Evolutionary conservation across 2,797 vertebrate genomes (phyloP), one percentile per base, ranked within the genome.

Genomic region (Remorina albescens): DNA sequence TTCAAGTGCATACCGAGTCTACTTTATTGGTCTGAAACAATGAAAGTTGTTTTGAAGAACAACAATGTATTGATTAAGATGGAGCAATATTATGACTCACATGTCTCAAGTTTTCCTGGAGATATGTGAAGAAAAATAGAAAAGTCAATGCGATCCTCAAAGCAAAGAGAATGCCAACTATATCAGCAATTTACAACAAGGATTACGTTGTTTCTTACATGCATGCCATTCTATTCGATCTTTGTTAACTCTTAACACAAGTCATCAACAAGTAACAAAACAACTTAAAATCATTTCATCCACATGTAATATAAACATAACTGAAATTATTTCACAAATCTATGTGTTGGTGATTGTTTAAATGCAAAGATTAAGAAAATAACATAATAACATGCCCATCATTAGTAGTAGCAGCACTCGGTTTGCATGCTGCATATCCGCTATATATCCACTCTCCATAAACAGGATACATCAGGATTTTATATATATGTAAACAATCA

Each of bases 1-100:
- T 84, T 86, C 86, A 88, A 77, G 82, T 84, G 72, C 76, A 75
- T 61, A 60, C 3, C 56, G 63, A 67, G 72, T 85, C 50, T 61
- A 57, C 57, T 67, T 78, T 78, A 82, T 82, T 83, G 81, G 53
- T 53, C 26, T 67, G 63, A 74, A 65, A 57, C 23, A 50, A 64
- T 47, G 37, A 72, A 78, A 70, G 54, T 42, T 18, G 18, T 56
- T n/a, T 25, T 62, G 62, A 55, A n/a, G 54, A 83, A 81, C 64
- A 80, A 76, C 57, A 68, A 62, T 59, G 66, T 74, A 87, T 86
- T 70, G 85, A 87, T 78, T 87, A 49, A 68, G 58, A 36, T 65
- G 51, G 25, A 23, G 57, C 62, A 75, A 81, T 72, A 80, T 68
- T 69, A 55, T 42, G 42, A 51, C 77, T 72, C 57, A n/a, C 53